Base-by-base conservation (phyloP, 2,113 vertebrate species). In the Saimiri boliviensis region DNA sequence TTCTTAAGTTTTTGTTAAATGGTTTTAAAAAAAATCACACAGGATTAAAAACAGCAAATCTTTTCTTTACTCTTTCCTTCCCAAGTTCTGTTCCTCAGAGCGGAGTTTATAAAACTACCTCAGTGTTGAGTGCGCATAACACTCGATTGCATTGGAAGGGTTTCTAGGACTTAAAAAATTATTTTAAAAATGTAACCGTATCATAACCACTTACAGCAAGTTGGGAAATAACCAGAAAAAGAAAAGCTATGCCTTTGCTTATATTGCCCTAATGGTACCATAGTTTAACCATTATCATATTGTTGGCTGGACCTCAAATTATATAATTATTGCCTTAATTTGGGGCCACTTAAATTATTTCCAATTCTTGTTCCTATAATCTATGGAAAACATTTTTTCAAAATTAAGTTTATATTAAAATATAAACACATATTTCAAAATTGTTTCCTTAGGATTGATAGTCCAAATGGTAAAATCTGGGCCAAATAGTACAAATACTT, bases 281-380 rank as follows among this genome's bases (percentile, higher is more conserved):
- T 32, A 84, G 30, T 89, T 96, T 96, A 95, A 89, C 47, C 13
- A 68, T 86, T 93, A 93, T 79, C 89, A 80, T n/a, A 84, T 91
- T 96, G 54, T 83, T 97, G 93, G 54, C 82, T 76, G 6, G 56
- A 80, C 20, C 11, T 66, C 73, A 93, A 91, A 91, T 93, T 84
- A 85, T 86, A 25, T 80, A 93, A 94, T 94, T 87, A 94, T 95
- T 93, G 86, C 89, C 73, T 93, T 91, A 76, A 93, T 91, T 96
- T 94, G 14, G 66, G 73, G 68, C 54, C 54, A 63, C 58, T 96
- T 86, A 86, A 91, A 89, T 83, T 52, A 37, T 94, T 95, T 88
- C 68, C 70, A 97, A 52, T 83, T 96, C 49, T 82, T 77, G 32
- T 96, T 89, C 89, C 60, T 95, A 52, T 93, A 89, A 94, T 80